Evolutionary conservation across 2,888 invertebrate genomes (phyloP).

Genomic region (Noctuana brunneofusca): DNA sequence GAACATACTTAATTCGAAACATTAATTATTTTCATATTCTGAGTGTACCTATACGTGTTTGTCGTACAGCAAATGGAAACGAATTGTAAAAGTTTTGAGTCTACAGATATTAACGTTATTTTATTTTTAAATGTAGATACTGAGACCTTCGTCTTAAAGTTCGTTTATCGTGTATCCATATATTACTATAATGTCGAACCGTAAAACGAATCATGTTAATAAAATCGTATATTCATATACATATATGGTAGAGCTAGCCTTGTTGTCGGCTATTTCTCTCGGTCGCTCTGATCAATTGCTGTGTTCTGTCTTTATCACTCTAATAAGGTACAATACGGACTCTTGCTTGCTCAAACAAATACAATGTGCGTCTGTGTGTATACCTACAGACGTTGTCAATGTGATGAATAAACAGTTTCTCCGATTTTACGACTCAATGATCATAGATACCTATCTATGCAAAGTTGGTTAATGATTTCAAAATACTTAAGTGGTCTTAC

Average conservation of each 20-base stretch:
- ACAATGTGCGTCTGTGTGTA: constrained; percentile 48
- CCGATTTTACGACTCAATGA: constrained; percentile 79
- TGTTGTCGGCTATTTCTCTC: constrained; percentile 70
- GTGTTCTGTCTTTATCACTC: constrained; percentile 66
- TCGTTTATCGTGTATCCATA: constrained; percentile 52
- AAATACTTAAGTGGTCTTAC: constrained; percentile 55
- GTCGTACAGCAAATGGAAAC: background rate
- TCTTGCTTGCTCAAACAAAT: constrained; percentile 48
- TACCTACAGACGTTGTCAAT: constrained; percentile 59
- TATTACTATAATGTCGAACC: constrained; percentile 75
- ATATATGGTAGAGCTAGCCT: constrained; percentile 78
- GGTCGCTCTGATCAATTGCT: constrained; percentile 56
- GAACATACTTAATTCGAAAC: too few relatives aligned
- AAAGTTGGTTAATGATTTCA: constrained; percentile 72
- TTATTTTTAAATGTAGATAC: constrained; percentile 17
- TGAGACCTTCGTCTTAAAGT: constrained; percentile 29
- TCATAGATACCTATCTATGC: constrained; percentile 76
- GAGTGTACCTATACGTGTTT: background rate
- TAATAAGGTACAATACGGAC: constrained; percentile 68
- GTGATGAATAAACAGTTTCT: constrained; percentile 81
- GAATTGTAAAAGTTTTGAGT: background rate
- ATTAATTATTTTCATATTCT: background rate
- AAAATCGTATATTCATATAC: constrained; percentile 79
- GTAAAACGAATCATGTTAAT: constrained; percentile 79
- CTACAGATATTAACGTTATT: background rate